A percentile compares a stretch with the other conserved stretches of the same genome.
These are phyloP conservation scores for Amia ocellicauda DNA, from an alignment of 2,113 vertebrate species.

Conservation along the genomic window DNA sequence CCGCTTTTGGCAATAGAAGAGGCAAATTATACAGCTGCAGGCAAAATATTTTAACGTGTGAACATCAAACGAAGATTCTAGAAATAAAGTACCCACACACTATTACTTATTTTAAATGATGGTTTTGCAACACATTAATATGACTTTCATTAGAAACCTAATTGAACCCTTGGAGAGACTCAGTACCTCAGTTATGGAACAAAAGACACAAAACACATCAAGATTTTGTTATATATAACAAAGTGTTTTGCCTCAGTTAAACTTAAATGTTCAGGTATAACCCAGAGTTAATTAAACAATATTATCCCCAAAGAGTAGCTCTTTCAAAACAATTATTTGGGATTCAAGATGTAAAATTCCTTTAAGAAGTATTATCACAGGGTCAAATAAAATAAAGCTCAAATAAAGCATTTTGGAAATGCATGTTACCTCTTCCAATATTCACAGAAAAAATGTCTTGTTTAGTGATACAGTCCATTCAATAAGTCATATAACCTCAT, in stretches of 20 bases:
- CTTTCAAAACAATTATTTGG: conserved; percentile 37
- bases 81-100: conserved; percentile 42
- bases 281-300: conserved; percentile 53
- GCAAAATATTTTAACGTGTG: conserved; percentile 4
- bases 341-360: conserved; percentile 39
- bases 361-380: conserved; percentile 53
- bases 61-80: conserved; percentile 10
- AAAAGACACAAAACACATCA: conserved; percentile 43
- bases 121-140: conserved; percentile 56
- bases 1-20: too few species aligned
- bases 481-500: too few species aligned
- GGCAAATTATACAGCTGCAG: neutral
- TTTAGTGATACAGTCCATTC: too few species aligned
- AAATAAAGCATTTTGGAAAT: neutral
- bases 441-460: too few species aligned
- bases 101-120: conserved; percentile 51
- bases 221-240: conserved; percentile 37
- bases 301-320: conserved; percentile 39
- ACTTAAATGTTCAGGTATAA: conserved; percentile 61
- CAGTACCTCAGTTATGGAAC: conserved; percentile 50
- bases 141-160: conserved; percentile 63
- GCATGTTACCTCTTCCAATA: too few species aligned
- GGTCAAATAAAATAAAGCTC: conserved; percentile 36
- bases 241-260: conserved; percentile 43
- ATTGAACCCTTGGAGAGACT: conserved; percentile 64